phyloP scores from a whole-genome alignment of 1,140 invertebrate genomes.

The Riptortus pedestris region DNA sequence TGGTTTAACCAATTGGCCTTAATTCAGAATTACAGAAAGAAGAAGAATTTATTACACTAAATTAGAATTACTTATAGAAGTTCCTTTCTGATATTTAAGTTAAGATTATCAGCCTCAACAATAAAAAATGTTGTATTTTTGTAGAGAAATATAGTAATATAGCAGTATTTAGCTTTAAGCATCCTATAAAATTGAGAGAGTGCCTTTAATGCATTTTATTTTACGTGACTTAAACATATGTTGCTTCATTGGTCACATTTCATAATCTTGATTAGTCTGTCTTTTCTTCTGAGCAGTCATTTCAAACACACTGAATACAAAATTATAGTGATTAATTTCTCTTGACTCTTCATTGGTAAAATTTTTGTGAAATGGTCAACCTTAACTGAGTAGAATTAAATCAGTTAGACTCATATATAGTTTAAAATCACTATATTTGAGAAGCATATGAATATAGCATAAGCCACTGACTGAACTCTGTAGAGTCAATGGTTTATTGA shows the following conservation, averaged over 20 bases:
- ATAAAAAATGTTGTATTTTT: constrained; percentile 3
- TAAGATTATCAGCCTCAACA: neutral
- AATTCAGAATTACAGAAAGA: no score
- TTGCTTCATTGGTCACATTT: neutral
- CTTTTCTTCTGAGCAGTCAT: neutral
- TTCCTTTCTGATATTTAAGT: neutral
- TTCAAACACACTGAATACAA: neutral
- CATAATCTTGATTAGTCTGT: neutral
- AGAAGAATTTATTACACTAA: neutral
- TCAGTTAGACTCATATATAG: no score
- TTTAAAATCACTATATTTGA: no score
- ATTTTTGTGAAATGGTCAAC: no score
- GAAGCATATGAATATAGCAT: no score
- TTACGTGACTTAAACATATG: neutral
- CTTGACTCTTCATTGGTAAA: no score
- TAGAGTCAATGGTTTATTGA: no score
- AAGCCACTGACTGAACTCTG: no score
- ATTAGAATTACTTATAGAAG: constrained; percentile 2
- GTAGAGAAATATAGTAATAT: neutral
- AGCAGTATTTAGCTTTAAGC: constrained; percentile 6
- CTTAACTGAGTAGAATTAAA: no score
- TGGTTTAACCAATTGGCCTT: no score
- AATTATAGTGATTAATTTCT: no score
- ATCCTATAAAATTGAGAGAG: neutral
- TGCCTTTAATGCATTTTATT: neutral